phyloP scores from a whole-genome alignment of 1,140 invertebrate genomes.

The Fopius arisanus region DNA sequence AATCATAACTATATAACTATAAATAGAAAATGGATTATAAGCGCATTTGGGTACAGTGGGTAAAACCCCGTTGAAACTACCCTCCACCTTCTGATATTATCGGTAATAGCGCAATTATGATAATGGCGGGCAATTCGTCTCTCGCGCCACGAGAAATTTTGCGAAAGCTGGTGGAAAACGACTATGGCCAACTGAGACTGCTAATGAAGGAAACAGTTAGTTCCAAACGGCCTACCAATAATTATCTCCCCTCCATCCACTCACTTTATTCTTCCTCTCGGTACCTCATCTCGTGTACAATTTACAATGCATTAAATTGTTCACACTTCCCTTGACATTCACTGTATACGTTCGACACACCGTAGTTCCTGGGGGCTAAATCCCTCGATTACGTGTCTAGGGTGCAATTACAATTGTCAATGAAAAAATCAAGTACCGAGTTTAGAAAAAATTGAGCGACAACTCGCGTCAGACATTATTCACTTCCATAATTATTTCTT shows the following conservation, averaged over 20 bases:
- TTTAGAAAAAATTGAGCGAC: too few species aligned
- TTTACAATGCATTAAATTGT: slow-evolving; percentile 64
- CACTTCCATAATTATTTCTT: too few species aligned
- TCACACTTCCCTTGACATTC: slow-evolving; percentile 63
- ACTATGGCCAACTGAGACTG: slow-evolving; percentile 60
- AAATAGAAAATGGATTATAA: slow-evolving; percentile 63
- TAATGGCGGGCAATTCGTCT: slow-evolving; percentile 62
- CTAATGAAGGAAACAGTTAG: slow-evolving; percentile 67
- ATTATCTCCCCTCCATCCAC: slow-evolving; percentile 52
- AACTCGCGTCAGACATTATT: too few species aligned
- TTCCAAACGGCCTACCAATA: slow-evolving; percentile 66
- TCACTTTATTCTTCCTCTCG: background rate
- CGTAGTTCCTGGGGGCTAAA: slow-evolving; percentile 42
- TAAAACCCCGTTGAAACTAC: slow-evolving; percentile 18
- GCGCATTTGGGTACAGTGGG: slow-evolving; percentile 26
- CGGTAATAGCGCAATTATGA: slow-evolving; percentile 66
- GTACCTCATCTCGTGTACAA: slow-evolving; percentile 4
- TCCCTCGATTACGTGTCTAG: slow-evolving; percentile 9
- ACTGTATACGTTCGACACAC: slow-evolving; percentile 52
- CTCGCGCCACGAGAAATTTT: slow-evolving; percentile 53
- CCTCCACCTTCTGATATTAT: slow-evolving; percentile 55
- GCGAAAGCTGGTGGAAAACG: slow-evolving; percentile 37
- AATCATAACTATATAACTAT: slow-evolving; percentile 52
- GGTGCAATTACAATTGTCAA: slow-evolving; percentile 14
- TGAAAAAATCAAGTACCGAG: too few species aligned